Base-by-base conservation (phyloP, 1,140 invertebrate species). In the Druon quercuslanigerum region DNA sequence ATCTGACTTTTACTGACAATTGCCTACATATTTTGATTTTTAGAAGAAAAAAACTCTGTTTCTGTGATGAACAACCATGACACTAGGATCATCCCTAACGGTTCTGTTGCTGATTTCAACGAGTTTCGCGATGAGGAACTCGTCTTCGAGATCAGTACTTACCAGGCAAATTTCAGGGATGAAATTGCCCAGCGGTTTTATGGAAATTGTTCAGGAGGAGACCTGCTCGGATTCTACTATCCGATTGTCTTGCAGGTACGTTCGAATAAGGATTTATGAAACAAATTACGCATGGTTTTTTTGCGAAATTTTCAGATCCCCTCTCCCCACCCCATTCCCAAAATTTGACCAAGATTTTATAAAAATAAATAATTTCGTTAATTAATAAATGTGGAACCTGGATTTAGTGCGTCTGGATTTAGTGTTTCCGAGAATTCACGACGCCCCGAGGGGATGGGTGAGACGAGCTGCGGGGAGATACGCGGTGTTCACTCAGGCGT, bases 131-230 rank as follows among this genome's bases (percentile, higher is more conserved):
- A 46, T 72, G 75, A 16, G 25, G 5, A 77, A 16, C 3, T 40
- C 52, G 12, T 70, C 74, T 50, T 33, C 75, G 20, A 71, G 76
- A 0, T 60, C 73, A 13, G 75, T 72, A 12, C 77, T 83, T 71
- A 73, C 75, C 8, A 77, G 82, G 25, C 85, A 80, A 16, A 76
- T 86, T 20, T 87, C 80, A 11, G 76, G 73, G 0, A 77, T 89
- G 11, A 81, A 72, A 52, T 60, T 89, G 3, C 66, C 78, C 0
- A 86, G 85, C 8, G 77, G 85, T 51, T 14, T 60, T 52, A 86
- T 90, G 84, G 89, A 90, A 52, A 78, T 89, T 17, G 76, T 90
- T 7, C 57, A 87, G 33, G 87, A 90, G 46, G 80, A 85, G 5
- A 84, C 80, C 3, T 90, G 89, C 54, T 89, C 89, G 8, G 78